These are phyloP conservation scores for Odocoileus virginianus DNA, from an alignment of 2,113 vertebrate genomes.

Conservation along the genomic window DNA sequence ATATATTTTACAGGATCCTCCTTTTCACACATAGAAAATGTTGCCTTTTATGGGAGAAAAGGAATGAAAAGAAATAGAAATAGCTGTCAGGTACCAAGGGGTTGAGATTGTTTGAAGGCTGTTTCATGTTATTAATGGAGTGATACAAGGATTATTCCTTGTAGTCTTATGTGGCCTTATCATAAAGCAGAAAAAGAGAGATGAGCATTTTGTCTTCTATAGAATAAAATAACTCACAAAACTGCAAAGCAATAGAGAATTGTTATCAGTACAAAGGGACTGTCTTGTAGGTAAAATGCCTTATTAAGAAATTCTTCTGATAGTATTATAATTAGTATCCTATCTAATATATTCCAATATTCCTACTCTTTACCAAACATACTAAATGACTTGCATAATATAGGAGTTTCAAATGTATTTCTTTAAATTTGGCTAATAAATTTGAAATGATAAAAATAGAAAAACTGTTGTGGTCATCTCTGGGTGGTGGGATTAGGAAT, in stretches of 20 bases:
- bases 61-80: background rate
- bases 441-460: background rate
- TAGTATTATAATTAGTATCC: slow-evolving; percentile 37
- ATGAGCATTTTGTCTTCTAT: slow-evolving; percentile 31
- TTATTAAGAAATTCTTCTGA: slow-evolving; percentile 47
- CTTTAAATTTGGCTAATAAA: background rate
- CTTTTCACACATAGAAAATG: background rate
- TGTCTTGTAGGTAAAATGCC: slow-evolving; percentile 22
- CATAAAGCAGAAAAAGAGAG: background rate
- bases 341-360: background rate
- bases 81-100: background rate
- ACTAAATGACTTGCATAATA: background rate
- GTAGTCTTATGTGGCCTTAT: background rate
- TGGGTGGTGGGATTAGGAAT: background rate
- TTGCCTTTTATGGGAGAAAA: background rate
- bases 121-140: background rate
- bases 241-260: background rate
- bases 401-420: background rate
- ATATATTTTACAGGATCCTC: background rate
- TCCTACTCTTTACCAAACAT: background rate
- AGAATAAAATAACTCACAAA: background rate
- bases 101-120: background rate
- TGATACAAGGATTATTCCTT: background rate
- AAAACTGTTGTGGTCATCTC: background rate
- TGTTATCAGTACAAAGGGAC: slow-evolving; percentile 2